Conservation (phyloP, 2,113 vertebrate species). For the Odontophorus gujanensis region DNA sequence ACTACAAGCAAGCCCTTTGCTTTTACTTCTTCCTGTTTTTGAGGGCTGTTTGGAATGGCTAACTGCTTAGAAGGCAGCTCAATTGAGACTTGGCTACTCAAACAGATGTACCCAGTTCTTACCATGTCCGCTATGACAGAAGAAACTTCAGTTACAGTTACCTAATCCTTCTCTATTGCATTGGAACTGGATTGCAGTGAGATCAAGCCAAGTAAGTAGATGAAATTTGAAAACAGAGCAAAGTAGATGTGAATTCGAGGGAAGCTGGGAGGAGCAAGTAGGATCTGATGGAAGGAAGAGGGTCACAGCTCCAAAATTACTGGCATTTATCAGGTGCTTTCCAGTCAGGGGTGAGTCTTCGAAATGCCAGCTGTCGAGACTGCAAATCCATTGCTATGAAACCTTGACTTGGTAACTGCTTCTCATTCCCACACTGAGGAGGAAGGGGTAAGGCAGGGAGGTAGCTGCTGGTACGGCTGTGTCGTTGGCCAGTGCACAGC, state of each 20-base stretch:
- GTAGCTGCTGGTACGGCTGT: background rate
- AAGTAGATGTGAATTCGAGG: background rate
- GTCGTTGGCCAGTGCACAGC: background rate
- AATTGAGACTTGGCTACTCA: background rate
- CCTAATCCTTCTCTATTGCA: background rate
- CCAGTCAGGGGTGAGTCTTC: accelerated
- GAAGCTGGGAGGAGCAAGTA: background rate
- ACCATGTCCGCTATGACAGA: accelerated
- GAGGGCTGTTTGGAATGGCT: background rate
- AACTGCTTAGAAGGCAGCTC: background rate
- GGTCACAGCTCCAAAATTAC: background rate
- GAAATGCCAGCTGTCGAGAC: background rate
- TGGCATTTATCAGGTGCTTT: background rate
- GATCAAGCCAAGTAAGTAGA: background rate
- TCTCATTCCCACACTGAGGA: background rate
- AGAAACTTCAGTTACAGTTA: background rate
- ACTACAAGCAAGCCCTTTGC: background rate
- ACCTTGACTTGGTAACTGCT: background rate
- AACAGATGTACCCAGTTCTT: background rate
- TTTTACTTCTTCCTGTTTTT: background rate
- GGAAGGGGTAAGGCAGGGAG: background rate
- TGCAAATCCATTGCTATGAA: background rate
- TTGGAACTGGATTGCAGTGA: background rate
- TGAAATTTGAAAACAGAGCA: background rate
- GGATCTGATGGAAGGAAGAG: background rate